phyloP scores from a whole-genome alignment of 2,888 invertebrate species.

The Operophtera brumata region DNA sequence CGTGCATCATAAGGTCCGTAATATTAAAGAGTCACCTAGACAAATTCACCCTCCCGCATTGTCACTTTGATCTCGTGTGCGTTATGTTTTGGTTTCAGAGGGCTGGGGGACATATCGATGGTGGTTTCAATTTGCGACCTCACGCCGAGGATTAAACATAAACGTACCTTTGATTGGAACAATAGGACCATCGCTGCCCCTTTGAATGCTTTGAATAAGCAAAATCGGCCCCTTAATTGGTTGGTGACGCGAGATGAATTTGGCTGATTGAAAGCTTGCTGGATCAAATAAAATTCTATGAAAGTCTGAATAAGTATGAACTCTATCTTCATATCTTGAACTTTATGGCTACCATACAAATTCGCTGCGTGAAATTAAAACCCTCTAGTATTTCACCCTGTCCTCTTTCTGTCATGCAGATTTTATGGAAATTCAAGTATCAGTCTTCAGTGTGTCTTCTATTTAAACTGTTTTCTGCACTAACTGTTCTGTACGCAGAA shows the following conservation, averaged over 20 bases:
- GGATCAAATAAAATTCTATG: not conserved
- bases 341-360: not conserved
- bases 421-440: conserved; percentile 22
- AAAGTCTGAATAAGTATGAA: no score
- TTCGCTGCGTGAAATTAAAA: no score
- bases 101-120: conserved; percentile 54
- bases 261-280: not conserved
- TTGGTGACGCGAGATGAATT: not conserved
- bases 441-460: conserved; percentile 5
- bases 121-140: conserved; percentile 60
- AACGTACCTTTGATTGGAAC: conserved; percentile 31
- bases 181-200: conserved; percentile 15
- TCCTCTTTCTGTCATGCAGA: conserved; percentile 19
- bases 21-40: conserved; percentile 57
- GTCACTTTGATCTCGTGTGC: conserved; percentile 70
- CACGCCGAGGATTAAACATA: conserved; percentile 52
- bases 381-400: not conserved
- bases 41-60: conserved; percentile 73
- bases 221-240: not conserved
- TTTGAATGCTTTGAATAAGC: conserved; percentile 22
- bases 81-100: conserved; percentile 67
- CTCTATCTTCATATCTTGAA: not conserved
- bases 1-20: conserved; percentile 14
- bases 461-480: conserved; percentile 9
- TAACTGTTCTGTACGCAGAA: conserved; percentile 7